Base-by-base conservation (phyloP, 2,113 vertebrate genomes). In the Orthonyx spaldingii region DNA sequence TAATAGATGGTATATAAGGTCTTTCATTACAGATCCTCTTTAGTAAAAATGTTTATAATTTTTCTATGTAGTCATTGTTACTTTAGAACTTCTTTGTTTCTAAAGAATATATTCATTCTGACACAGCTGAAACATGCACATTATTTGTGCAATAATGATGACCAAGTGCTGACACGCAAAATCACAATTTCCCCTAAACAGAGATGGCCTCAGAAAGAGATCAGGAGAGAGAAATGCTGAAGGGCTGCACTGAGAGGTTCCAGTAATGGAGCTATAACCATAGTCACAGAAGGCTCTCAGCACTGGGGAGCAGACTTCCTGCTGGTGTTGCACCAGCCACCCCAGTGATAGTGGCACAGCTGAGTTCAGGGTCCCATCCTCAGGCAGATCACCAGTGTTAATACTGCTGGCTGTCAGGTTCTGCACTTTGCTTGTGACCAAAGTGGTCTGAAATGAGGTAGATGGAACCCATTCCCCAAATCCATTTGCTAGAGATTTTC, bases 11-110 rank as follows among this genome's bases (percentile, higher is more conserved):
- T 57, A 74, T 78, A 28, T 23, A 50, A 79, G 8, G 23, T 78
- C 68, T 76, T 92, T 87, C 84, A 71, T 71, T 87, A 86, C 87
- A 84, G 26, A 42, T 85, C 30, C 23, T 91, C 60, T 55, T 80
- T 64, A 55, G 55, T 47, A 94, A 94, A 84, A 72, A 52, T 53
- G 32, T 84, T 97, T 68, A 68, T 66, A 16, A 64, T 90, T 94
- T 89, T 88, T 74, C 57, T 32, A 24, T 64, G 42, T 70, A 87
- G 39, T 60, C 50, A 70, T 72, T 86, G n/a, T 90, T 89, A 76
- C 78, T 82, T 94, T 50, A 94, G 72, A 90, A 84, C 17, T 24
- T 77, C 46, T 91, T 89, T 87, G 42, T 93, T 94, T 90, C 76
- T 75, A 77, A 95, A 91, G 57, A 93, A 91, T 74, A 5, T 27